Conservation (phyloP, 2,888 invertebrate species). For the Noctuana brunneofusca region DNA sequence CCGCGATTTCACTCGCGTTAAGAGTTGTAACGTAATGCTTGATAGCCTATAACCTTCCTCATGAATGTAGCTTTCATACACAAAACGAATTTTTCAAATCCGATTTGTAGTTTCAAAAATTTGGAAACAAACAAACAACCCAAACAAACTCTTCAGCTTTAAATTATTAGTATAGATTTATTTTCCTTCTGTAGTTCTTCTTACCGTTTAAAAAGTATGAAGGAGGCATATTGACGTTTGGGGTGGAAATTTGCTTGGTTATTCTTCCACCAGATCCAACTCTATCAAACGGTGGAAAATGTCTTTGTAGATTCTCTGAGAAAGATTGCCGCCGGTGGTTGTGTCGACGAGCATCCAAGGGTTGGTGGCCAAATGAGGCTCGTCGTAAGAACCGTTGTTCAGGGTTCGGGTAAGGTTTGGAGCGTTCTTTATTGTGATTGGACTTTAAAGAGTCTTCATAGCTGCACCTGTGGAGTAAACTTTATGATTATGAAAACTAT, state of each 20-base stretch:
- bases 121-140: too few relatives aligned
- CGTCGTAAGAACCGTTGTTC: slow-evolving; percentile 63
- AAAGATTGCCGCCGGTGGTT: slow-evolving; percentile 69
- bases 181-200: slow-evolving; percentile 55
- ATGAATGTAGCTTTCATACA: too few relatives aligned
- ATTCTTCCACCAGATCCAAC: slow-evolving; percentile 55
- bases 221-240: slow-evolving; percentile 63
- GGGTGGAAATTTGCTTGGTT: slow-evolving; percentile 66
- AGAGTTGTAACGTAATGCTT: too few relatives aligned
- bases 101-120: too few relatives aligned
- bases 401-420: slow-evolving; percentile 53
- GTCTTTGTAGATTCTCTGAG: slow-evolving; percentile 71
- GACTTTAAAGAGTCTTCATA: slow-evolving; percentile 92
- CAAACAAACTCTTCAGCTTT: too few relatives aligned
- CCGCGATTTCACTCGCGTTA: too few relatives aligned
- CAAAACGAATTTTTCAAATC: too few relatives aligned
- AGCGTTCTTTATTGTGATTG: slow-evolving; percentile 71
- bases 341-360: slow-evolving; percentile 58
- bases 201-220: slow-evolving; percentile 68
- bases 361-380: slow-evolving; percentile 64
- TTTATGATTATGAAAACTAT: not conserved
- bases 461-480: slow-evolving; percentile 82
- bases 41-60: too few relatives aligned
- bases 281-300: slow-evolving; percentile 66
- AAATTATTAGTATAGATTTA: too few relatives aligned